Conservation (phyloP, 2,113 vertebrate species). For the Osmerus mordax region DNA sequence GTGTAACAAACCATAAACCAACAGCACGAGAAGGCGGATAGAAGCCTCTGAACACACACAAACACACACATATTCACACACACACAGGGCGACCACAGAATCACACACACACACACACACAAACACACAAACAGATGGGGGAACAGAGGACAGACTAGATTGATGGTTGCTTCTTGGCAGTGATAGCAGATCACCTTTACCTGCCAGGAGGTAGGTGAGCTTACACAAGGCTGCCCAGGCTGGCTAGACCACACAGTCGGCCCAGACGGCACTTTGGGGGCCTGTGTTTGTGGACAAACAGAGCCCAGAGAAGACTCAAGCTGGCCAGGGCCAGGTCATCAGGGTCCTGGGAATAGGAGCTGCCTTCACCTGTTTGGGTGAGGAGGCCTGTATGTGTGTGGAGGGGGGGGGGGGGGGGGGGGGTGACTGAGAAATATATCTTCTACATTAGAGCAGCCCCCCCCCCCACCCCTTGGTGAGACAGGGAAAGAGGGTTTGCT, state of each 20-base stretch:
- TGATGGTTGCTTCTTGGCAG: not conserved
- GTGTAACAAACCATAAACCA: too few species aligned
- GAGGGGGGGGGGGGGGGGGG: not conserved
- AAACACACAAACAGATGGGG: conserved; percentile 3
- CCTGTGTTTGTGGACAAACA: conserved; percentile 38
- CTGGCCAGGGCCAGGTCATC: conserved; percentile 18
- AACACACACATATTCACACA: not conserved
- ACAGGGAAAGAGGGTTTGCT: not conserved
- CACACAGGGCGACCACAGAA: not conserved
- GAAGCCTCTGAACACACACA: not conserved
- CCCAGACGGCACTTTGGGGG: conserved; percentile 10
- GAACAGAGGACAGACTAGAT: not conserved
- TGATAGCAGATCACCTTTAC: not conserved
- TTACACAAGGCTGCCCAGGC: conserved; percentile 8
- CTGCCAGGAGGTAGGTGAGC: not conserved
- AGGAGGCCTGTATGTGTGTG: not conserved
- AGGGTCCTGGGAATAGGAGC: conserved; percentile 28
- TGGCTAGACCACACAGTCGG: conserved; percentile 9
- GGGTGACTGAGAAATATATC: not conserved
- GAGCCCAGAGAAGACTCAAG: conserved; percentile 3
- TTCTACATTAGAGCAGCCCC: not conserved
- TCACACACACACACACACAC: conserved; percentile 9
- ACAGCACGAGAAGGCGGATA: too few species aligned
- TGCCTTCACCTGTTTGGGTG: conserved; percentile 26
- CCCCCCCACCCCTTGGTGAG: not conserved